Percentiles rank a stretch among this genome's conserved stretches.
Conservation (phyloP, 2,113 vertebrate species). For the Dicentrarchus labrax region DNA sequence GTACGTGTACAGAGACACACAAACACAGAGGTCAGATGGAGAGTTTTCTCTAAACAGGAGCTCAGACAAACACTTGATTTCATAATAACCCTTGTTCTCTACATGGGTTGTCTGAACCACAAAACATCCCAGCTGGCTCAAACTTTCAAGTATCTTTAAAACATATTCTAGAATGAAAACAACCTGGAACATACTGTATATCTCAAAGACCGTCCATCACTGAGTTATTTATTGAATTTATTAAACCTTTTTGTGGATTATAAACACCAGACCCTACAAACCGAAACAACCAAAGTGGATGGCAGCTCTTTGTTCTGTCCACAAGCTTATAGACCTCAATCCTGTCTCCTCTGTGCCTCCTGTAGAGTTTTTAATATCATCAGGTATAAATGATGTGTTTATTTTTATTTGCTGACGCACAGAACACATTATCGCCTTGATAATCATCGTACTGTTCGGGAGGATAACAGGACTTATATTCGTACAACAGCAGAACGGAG, state of each 20-base stretch:
- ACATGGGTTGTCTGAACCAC: background rate
- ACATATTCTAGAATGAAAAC: too few species aligned
- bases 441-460: background rate
- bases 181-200: too few species aligned
- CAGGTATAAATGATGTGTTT: background rate
- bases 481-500: background rate
- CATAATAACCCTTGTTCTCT: slow-evolving; percentile 1
- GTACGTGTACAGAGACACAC: background rate
- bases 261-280: too few species aligned
- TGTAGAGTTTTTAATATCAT: background rate
- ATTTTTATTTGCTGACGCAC: background rate
- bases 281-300: too few species aligned
- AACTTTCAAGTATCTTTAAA: too few species aligned
- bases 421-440: background rate
- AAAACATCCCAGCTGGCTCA: slow-evolving; percentile 10
- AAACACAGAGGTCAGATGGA: slow-evolving; percentile 3
- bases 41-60: slow-evolving; percentile 22
- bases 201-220: too few species aligned
- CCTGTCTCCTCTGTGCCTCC: too few species aligned
- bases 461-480: too few species aligned
- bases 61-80: slow-evolving; percentile 17
- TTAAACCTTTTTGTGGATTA: too few species aligned
- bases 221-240: too few species aligned
- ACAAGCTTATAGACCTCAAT: too few species aligned
- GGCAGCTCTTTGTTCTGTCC: too few species aligned